Base-by-base conservation (phyloP, 1,140 invertebrate species). In the Tetramorium alpestre region DNA sequence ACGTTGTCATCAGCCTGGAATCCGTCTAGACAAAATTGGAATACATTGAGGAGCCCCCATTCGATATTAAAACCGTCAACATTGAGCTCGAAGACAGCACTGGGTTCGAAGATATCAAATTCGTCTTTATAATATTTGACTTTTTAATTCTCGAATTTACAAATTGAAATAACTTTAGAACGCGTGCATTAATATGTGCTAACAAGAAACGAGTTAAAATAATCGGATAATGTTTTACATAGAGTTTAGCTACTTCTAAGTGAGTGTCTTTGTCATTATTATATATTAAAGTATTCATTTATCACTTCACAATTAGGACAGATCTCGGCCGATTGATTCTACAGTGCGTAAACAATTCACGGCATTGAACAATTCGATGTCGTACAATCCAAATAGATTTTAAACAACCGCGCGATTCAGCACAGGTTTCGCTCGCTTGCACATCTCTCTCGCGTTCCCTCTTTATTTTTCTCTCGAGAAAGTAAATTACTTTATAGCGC, bases 391-490 rank as follows among this genome's bases (percentile, higher is more conserved):
- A 72, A 81, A 81, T 70, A 28, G 78, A 81, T 81, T 72, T 81
- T 25, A 81, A 81, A 81, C 49, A 56, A 22, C 49, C 44, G 16
- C 38, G 47, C 41, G 65, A 38, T 51, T 56, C n/a, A 81, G 22
- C 65, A 28, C 22, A 69, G 22, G 49, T 44, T 22, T 22, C 10
- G 10, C 64, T 70, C 38, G 6, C 47, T 49, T 60, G 38, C 54
- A 13, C 47, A 38, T n/a, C 49, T 60, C 78, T 72, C 80, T 72
- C 22, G 18, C 22, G 22, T 25, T 33, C 38, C 49, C 18, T 33
- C 75, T 80, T 49, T 86, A 56, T 86, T 80, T 86, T 65, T 86
- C 84, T 78, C 51, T 75, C 38, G 78, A 67, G 38, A 81, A 81
- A 81, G 33, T 70, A 81, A 81, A 81, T 81, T 81, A 81, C 65